Evolutionary conservation across 2,888 invertebrate species (phyloP).

Genomic region (Oscheius onirici): DNA sequence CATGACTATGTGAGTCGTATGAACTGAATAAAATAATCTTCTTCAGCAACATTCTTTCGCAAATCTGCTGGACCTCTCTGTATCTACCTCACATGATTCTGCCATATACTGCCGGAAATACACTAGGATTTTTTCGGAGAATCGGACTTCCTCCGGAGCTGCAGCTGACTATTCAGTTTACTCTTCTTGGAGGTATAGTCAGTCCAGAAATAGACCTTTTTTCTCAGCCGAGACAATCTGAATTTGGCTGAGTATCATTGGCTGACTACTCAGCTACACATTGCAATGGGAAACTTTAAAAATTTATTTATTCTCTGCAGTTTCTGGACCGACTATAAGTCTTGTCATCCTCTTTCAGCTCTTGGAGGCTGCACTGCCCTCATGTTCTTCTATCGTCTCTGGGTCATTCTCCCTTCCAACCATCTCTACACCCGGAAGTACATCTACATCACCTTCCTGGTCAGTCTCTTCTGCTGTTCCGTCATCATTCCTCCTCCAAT

Average conservation of each 20-base stretch:
- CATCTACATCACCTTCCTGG: background rate
- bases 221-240: no score
- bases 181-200: background rate
- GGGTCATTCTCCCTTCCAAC: background rate
- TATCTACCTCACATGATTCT: slow-evolving; percentile 14
- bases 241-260: no score
- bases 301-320: no score
- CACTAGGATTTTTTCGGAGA: background rate
- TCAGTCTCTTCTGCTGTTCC: background rate
- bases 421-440: background rate
- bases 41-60: slow-evolving; percentile 8
- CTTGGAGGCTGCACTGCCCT: background rate
- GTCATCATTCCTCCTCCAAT: slow-evolving; percentile 1
- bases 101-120: slow-evolving; percentile 1
- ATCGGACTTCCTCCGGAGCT: background rate
- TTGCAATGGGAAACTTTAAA: no score
- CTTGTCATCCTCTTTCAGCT: background rate
- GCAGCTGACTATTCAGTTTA: background rate
- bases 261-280: no score
- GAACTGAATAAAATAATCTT: no score
- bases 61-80: slow-evolving; percentile 8
- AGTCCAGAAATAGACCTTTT: no score
- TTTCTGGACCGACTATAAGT: no score
- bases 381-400: slow-evolving; percentile 12
- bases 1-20: slow-evolving; percentile 4